phyloP scores from a whole-genome alignment of 1,140 invertebrate genomes.

The Drosophila elegans region DNA sequence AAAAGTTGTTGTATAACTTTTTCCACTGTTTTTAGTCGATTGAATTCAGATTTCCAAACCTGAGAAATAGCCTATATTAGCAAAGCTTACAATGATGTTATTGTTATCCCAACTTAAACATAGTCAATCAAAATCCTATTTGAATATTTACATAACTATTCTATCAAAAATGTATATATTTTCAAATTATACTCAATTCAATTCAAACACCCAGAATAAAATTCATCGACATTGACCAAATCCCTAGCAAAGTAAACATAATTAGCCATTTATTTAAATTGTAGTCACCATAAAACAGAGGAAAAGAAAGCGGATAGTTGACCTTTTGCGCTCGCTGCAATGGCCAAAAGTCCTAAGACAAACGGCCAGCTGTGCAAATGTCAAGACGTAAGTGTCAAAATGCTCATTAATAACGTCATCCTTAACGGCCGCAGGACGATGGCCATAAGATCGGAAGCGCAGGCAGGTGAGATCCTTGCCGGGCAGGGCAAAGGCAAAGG shows the following conservation, averaged over 20 bases:
- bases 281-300: not conserved
- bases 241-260: slow-evolving; percentile 47
- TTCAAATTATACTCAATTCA: not conserved
- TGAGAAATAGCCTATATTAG: not conserved
- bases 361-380: slow-evolving; percentile 82
- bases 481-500: slow-evolving; percentile 9
- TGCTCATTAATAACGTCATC: slow-evolving; percentile 82
- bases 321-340: slow-evolving; percentile 50
- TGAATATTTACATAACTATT: slow-evolving; percentile 15
- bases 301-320: slow-evolving; percentile 39
- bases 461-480: slow-evolving; percentile 11
- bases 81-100: not conserved
- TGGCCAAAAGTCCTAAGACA: slow-evolving; percentile 70
- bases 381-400: slow-evolving; percentile 84
- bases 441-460: slow-evolving; percentile 27
- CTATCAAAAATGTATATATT: not conserved
- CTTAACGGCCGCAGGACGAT: slow-evolving; percentile 42
- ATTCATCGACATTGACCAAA: not conserved
- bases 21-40: too few species aligned
- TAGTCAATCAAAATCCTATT: slow-evolving; percentile 1
- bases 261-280: slow-evolving; percentile 70
- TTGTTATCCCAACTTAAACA: not conserved
- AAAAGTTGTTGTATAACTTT: too few species aligned
- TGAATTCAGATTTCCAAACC: too few species aligned
- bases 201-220: not conserved